Evolutionary conservation across 2,797 vertebrate genomes (phyloP).

Genomic region (Myotis findleyi): DNA sequence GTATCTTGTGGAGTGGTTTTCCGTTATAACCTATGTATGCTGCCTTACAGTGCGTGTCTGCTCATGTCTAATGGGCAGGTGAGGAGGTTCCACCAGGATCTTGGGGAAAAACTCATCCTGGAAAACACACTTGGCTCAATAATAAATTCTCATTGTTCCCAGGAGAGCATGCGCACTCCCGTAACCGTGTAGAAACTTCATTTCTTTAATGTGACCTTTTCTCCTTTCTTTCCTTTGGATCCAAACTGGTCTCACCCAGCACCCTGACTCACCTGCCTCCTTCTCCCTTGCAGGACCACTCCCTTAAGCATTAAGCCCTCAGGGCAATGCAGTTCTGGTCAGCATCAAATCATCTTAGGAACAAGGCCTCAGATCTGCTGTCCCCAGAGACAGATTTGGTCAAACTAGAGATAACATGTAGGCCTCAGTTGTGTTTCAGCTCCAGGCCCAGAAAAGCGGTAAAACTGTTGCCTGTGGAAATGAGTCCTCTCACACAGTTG

Average conservation of each 20-base stretch:
- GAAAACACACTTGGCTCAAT: not conserved
- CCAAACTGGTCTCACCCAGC: not conserved
- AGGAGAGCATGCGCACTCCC: fast-evolving
- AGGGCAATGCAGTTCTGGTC: not conserved
- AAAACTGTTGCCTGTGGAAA: not conserved
- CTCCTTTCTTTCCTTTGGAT: too few species aligned
- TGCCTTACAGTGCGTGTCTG: not conserved
- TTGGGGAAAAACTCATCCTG: not conserved
- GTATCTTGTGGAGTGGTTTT: not conserved
- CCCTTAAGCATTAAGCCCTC: not conserved
- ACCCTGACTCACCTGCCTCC: not conserved
- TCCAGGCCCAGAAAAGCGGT: not conserved
- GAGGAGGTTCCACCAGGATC: not conserved
- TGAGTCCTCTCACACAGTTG: not conserved
- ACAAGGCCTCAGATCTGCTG: not conserved
- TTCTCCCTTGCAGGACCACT: not conserved
- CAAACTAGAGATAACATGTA: not conserved
- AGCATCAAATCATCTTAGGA: not conserved
- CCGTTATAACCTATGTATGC: not conserved
- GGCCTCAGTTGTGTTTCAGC: not conserved
- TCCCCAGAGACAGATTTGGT: not conserved
- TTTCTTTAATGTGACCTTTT: not conserved
- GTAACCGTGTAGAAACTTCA: not conserved
- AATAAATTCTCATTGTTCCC: not conserved
- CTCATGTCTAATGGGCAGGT: not conserved